Conservation (phyloP, 2,113 vertebrate genomes). For the Sula dactylatra region DNA sequence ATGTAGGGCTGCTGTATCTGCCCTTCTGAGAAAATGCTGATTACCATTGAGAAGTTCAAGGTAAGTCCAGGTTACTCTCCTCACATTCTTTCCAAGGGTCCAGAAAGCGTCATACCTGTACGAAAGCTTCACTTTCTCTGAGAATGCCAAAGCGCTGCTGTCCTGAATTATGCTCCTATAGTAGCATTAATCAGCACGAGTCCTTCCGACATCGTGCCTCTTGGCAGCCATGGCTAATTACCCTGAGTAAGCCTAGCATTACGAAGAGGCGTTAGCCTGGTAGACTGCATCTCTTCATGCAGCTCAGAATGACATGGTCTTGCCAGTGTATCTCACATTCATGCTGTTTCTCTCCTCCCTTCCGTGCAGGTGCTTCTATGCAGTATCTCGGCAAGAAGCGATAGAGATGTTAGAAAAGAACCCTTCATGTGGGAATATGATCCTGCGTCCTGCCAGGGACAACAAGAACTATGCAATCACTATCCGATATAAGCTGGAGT, state of each 20-base stretch:
- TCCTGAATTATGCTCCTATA: not conserved
- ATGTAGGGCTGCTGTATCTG: not conserved
- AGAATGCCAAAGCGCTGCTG: not conserved
- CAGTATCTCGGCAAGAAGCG: slow-evolving; percentile 65
- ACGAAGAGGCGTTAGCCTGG: not conserved
- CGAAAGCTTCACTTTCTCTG: not conserved
- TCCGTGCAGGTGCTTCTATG: slow-evolving; percentile 68
- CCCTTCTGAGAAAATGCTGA: not conserved
- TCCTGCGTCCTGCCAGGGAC: slow-evolving; percentile 69
- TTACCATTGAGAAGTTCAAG: not conserved
- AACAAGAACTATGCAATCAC: slow-evolving; percentile 67
- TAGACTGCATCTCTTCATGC: rapidly evolving
- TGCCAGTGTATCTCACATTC: not conserved
- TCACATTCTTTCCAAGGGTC: not conserved
- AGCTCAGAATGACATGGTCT: not conserved
- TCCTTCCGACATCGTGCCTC: not conserved
- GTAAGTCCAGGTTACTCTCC: not conserved
- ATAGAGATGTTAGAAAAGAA: slow-evolving; percentile 65
- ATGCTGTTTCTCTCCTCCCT: not conserved
- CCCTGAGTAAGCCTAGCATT: not conserved
- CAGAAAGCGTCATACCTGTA: not conserved
- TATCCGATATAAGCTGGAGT: slow-evolving; percentile 33
- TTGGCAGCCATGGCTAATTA: not conserved
- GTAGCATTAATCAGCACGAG: not conserved
- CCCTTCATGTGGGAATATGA: slow-evolving; percentile 64